Evolutionary conservation across 2,113 vertebrate species (phyloP).

Genomic region (Bothrops jararaca): DNA sequence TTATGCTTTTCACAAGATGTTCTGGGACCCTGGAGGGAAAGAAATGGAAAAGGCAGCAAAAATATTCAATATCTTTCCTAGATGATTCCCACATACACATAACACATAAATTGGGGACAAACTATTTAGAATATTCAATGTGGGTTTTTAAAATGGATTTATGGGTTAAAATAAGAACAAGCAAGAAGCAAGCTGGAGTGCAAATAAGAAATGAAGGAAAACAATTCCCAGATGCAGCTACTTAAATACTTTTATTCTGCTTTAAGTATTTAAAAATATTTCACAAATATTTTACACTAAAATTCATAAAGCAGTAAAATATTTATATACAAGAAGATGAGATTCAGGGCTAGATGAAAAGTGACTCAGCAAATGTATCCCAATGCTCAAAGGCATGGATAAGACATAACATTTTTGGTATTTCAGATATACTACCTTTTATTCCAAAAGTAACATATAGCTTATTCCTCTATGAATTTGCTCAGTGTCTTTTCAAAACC

Average conservation of each 20-base stretch:
- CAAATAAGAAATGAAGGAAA: neutral
- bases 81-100: neutral
- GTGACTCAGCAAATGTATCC: neutral
- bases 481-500: neutral
- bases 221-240: neutral
- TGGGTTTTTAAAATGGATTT: neutral
- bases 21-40: constrained; percentile 80
- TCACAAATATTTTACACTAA: neutral
- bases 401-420: neutral
- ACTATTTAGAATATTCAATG: neutral
- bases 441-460: neutral
- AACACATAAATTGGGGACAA: neutral
- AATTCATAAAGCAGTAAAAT: neutral
- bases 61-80: neutral
- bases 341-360: neutral
- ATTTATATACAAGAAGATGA: neutral
- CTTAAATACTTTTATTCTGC: neutral
- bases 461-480: neutral
- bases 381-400: neutral
- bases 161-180: neutral
- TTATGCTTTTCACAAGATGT: constrained; percentile 86
- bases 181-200: neutral
- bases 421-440: neutral
- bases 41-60: constrained; percentile 12
- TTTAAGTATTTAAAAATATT: neutral